A percentile compares a stretch with the other conserved stretches of the same genome.
These are phyloP conservation scores for Prunella fulvescens DNA, from an alignment of 2,113 vertebrate genomes.

Conservation along the genomic window DNA sequence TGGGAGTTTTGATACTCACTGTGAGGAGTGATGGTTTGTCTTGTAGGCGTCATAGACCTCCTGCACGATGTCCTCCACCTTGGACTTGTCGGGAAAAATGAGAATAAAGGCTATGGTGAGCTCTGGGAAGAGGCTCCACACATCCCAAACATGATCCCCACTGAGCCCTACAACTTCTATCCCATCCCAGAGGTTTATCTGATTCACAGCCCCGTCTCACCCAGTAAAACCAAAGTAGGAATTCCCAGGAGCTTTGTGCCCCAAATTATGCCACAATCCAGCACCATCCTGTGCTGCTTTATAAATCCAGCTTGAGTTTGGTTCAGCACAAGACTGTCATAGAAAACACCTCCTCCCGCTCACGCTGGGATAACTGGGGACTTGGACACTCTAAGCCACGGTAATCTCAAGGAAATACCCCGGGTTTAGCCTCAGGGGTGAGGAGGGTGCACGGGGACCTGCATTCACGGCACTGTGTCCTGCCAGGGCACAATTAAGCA, in stretches of 20 bases:
- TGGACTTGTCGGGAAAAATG: conserved; percentile 70
- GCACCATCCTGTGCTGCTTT: background rate
- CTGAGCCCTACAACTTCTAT: fast-evolving
- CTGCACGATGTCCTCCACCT: conserved; percentile 86
- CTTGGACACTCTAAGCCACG: background rate
- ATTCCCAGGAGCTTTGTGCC: background rate
- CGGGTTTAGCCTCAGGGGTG: background rate
- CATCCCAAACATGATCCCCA: too few species aligned
- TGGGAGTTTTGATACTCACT: conserved; percentile 69
- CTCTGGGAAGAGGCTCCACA: background rate
- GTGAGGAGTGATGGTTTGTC: conserved; percentile 79
- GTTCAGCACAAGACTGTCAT: background rate
- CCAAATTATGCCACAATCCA: background rate
- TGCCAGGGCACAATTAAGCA: background rate
- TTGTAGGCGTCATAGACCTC: conserved; percentile 84
- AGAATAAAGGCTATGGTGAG: background rate
- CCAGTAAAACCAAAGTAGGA: background rate
- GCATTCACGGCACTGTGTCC: background rate
- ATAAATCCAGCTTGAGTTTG: background rate
- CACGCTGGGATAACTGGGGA: too few species aligned
- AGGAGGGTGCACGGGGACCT: background rate
- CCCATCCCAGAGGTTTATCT: background rate
- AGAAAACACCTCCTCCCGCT: background rate
- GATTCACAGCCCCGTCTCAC: fast-evolving
- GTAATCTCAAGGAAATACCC: background rate